Evolutionary conservation across 2,113 vertebrate genomes (phyloP).

Genomic region (Rhineura floridana): DNA sequence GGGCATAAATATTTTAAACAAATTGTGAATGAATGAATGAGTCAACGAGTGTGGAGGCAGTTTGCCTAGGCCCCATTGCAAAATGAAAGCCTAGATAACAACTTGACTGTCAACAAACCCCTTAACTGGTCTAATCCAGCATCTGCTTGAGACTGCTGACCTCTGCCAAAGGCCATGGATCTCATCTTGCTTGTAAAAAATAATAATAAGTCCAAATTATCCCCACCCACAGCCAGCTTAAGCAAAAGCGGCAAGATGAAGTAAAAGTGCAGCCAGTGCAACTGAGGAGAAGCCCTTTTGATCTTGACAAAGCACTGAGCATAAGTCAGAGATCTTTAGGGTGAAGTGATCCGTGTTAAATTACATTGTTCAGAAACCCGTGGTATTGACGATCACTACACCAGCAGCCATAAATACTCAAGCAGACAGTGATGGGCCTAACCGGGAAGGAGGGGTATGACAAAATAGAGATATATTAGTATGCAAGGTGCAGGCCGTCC

Average conservation of each 20-base stretch:
- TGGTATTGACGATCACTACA: background rate
- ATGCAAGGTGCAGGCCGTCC: fast-evolving
- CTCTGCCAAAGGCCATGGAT: background rate
- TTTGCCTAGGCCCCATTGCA: background rate
- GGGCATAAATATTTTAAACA: background rate
- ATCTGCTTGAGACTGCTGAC: background rate
- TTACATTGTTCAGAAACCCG: background rate
- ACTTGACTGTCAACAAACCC: background rate
- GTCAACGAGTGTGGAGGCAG: background rate
- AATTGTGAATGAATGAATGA: too few relatives aligned
- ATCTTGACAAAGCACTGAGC: background rate
- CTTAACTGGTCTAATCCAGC: background rate
- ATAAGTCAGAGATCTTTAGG: constrained; percentile 7
- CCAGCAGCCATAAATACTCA: background rate
- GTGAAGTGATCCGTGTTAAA: background rate
- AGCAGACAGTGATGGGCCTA: background rate
- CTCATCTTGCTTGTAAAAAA: too few relatives aligned
- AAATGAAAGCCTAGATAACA: background rate
- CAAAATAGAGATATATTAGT: fast-evolving
- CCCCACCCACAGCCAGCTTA: too few relatives aligned
- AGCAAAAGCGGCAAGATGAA: too few relatives aligned
- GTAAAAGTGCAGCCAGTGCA: background rate
- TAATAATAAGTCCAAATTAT: too few relatives aligned
- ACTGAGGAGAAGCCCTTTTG: background rate
- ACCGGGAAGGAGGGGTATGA: background rate